Conservation (phyloP, 2,888 invertebrate species). For the Limnephilus rhombicus region DNA sequence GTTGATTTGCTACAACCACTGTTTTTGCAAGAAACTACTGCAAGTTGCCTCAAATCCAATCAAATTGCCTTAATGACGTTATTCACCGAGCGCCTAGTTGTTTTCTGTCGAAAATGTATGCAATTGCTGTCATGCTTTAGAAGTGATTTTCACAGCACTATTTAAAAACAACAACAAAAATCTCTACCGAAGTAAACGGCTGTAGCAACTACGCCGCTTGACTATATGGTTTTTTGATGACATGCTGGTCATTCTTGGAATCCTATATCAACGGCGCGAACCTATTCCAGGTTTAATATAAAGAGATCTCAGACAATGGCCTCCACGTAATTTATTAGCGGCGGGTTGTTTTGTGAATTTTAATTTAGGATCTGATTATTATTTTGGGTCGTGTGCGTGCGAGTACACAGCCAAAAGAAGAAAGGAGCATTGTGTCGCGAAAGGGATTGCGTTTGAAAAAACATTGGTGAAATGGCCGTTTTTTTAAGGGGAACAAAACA, state of each 20-base stretch:
- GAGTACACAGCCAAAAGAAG: constrained; percentile 40
- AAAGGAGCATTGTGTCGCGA: constrained; percentile 47
- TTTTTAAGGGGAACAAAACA: neutral
- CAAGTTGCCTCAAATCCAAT: too few relatives aligned
- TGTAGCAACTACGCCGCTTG: neutral
- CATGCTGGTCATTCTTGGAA: neutral
- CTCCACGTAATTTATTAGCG: constrained; percentile 58
- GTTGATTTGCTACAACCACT: too few relatives aligned
- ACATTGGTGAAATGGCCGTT: constrained; percentile 18
- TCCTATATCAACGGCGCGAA: neutral
- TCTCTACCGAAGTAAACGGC: neutral
- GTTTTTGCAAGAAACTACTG: too few relatives aligned
- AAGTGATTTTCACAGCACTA: neutral
- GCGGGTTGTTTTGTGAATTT: constrained; percentile 60
- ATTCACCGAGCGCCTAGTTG: neutral
- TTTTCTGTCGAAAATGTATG: neutral
- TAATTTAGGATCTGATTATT: constrained; percentile 59
- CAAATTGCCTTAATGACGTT: too few relatives aligned
- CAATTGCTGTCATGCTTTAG: neutral
- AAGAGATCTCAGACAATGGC: constrained; percentile 60
- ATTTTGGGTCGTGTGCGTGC: constrained; percentile 49
- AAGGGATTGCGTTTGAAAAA: constrained; percentile 41
- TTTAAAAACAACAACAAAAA: neutral
- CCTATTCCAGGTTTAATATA: constrained; percentile 49
- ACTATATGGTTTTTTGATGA: neutral